phyloP scores from a whole-genome alignment of 2,797 vertebrate genomes.

The Hafferia zeledoni region DNA sequence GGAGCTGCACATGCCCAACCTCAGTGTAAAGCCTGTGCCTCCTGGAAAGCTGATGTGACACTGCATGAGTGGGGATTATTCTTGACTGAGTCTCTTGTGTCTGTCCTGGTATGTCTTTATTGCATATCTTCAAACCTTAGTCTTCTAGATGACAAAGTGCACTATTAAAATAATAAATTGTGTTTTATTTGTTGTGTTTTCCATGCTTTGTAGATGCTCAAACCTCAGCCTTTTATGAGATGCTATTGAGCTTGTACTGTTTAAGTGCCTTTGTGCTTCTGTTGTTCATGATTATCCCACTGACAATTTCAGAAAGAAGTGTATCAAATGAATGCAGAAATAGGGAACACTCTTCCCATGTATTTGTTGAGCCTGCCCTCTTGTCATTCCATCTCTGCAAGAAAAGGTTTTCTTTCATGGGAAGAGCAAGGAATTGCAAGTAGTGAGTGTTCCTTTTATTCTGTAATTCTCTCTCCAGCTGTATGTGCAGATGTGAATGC shows the following conservation, averaged over 20 bases:
- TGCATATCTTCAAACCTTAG: neutral
- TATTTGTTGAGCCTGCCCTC: neutral
- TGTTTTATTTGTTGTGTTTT: neutral
- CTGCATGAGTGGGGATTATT: neutral
- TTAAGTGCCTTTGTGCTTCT: constrained; percentile 6
- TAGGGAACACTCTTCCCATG: neutral
- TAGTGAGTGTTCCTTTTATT: neutral
- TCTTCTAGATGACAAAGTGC: neutral
- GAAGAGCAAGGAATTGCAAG: neutral
- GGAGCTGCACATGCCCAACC: neutral
- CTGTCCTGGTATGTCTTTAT: neutral
- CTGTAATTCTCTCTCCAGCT: neutral
- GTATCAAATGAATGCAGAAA: neutral
- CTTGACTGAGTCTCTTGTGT: neutral
- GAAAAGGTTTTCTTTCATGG: neutral
- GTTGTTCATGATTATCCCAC: neutral
- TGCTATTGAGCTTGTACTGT: neutral
- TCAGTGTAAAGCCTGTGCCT: neutral
- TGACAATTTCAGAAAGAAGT: neutral
- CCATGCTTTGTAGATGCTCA: neutral
- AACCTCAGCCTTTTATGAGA: neutral
- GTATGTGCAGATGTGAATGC: neutral
- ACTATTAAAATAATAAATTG: neutral
- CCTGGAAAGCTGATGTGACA: neutral
- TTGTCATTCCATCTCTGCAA: neutral